Base-by-base conservation (phyloP, 2,113 vertebrate genomes). In the Crocuta crocuta region DNA sequence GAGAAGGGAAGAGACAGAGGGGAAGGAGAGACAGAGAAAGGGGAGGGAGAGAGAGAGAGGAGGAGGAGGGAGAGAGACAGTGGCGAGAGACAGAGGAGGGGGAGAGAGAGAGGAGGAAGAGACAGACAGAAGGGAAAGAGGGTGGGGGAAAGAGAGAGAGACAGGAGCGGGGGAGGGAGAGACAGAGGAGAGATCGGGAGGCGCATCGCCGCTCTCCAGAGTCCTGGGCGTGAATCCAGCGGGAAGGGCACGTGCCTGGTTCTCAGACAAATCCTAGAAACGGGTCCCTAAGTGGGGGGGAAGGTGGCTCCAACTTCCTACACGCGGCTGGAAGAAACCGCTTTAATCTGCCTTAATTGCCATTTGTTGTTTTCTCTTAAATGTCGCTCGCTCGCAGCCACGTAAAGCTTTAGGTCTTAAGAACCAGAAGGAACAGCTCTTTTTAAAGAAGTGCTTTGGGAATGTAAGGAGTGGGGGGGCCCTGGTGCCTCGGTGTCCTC, bases 211-310 rank as follows among this genome's bases (percentile, higher is more conserved):
- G 26, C 13, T 53, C 53, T 11, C 50, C 21, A 4, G 55, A 16
- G 17, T 21, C 1, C 43, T 33, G 92, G 94, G 33, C 33, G 0
- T 0, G 43, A 55, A 11, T 4, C 35, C 17, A 2, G 19, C 10
- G 7, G 21, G 50, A 13, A 0, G 28, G 71, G 83, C 35, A 2
- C 74, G 45, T 9, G 55, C 48, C 17, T 63, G 9, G 1, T 8
- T 3, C 76, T 31, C 33, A 31, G 26, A 16, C 0, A 4, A 4
- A 1, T 2, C 21, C 1, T 9, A 35, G 43, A 35, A 31, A 35
- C 2, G 1, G 0, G 26, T 7, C 35, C 70, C n/a, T 5, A 5
- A 4, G 10, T 28, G 39, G 80, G 1, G 61, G 35, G 21, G 26
- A 16, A 10, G 91, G 65, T 4, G 7, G 35, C n/a, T 1, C 17